Evolutionary conservation across 2,888 invertebrate genomes (phyloP), one percentile per base, ranked within the genome.

Genomic region (Tenthredo distinguenda): DNA sequence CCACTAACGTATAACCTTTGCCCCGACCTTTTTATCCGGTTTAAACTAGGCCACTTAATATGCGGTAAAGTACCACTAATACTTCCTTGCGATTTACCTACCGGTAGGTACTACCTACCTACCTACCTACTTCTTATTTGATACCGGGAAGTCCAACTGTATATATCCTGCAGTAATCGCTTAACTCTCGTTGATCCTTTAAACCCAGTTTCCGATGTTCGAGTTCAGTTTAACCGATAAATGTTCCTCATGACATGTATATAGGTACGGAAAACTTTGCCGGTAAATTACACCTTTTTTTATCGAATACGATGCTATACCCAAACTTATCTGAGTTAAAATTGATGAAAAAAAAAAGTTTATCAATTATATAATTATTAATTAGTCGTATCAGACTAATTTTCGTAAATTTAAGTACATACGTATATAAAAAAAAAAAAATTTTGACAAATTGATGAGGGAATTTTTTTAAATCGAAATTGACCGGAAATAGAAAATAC

Each of bases 1-100:
- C 62, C 81, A 81, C 34, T 9, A 81, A 81, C 21, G 37, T 50
- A 34, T 43, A 47, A 83, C 83, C 83, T 83, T 83, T 65, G 47
- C 65, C 71, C 31, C 83, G 71, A 83, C 68, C 83, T 83, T 71
- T 65, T 71, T n/a, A 65, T 83, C 83, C 71, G 68, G 83, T 47
- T 83, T 83, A 47, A 83, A 83, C 65, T 62, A 58, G 81, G 21
- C 68, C 83, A 47, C 26, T 68, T 83, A 50, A 83, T 47, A 68
- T 43, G 72, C 72, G 43, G 72, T 43, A 74, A 74, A 74, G 72
- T 74, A 43, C 40, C 3, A 74, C n/a, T n/a, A 74, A 43, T 68
- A 68, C 68, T 68, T 68, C 12, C 31, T 5, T 5, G 34, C 68
- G 18, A 68, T 34, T 18, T 26, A 34, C 68, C 68, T 68, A 68